Evolutionary conservation across 2,888 invertebrate genomes (phyloP).

Genomic region (Brachylomia viminalis): DNA sequence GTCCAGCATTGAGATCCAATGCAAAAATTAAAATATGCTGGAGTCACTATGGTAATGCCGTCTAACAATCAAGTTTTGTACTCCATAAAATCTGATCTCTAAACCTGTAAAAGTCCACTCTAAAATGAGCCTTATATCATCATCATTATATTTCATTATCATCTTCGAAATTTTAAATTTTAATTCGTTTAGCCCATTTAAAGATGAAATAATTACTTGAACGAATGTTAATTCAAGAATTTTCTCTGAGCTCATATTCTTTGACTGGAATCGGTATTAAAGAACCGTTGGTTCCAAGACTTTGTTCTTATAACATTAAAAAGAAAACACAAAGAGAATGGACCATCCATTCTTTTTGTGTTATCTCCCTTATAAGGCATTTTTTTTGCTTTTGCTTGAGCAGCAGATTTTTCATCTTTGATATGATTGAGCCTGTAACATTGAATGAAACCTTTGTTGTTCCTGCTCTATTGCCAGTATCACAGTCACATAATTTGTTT

Average conservation of each 20-base stretch:
- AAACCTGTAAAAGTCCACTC: background rate
- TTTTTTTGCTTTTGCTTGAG: background rate
- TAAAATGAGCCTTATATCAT: background rate
- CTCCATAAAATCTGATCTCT: background rate
- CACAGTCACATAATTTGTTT: background rate
- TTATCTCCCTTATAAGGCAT: background rate
- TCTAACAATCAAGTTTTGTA: background rate
- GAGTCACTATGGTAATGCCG: background rate
- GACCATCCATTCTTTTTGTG: background rate
- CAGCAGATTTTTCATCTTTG: background rate
- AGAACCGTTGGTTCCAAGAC: background rate
- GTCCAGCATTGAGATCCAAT: background rate
- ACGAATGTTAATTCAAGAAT: conserved; percentile 38
- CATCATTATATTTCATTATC: background rate
- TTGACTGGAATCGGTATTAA: conserved; percentile 2
- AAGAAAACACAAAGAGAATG: background rate
- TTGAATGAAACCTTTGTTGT: background rate
- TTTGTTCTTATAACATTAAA: background rate
- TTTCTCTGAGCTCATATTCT: conserved; percentile 25
- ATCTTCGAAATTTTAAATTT: conserved; percentile 18
- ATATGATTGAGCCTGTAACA: background rate
- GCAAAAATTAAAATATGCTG: background rate
- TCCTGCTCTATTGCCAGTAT: background rate
- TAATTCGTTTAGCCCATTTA: conserved; percentile 8
- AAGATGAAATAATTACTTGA: conserved; percentile 16